Evolutionary conservation across 1,140 invertebrate genomes (phyloP).

Genomic region (Oryzaephilus surinamensis): DNA sequence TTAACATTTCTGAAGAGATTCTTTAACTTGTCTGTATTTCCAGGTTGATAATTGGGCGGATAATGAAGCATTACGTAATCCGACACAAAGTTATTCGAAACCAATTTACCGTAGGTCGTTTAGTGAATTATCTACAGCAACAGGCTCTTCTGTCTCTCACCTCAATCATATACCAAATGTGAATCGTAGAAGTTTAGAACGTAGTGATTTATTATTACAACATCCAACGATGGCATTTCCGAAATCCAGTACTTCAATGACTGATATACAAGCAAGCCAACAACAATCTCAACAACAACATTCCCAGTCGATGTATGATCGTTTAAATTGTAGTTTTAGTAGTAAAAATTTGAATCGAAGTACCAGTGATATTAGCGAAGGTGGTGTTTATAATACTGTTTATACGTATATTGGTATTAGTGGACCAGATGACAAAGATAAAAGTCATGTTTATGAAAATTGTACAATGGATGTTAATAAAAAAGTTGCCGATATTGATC

Average conservation of each 20-base stretch:
- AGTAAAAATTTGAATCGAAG: conserved; percentile 24
- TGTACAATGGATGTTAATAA: conserved; percentile 30
- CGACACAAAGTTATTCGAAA: conserved; percentile 39
- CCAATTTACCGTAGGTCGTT: conserved; percentile 53
- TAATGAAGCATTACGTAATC: conserved; percentile 38
- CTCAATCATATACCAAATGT: conserved; percentile 27
- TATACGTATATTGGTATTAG: conserved; percentile 50
- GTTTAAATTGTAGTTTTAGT: conserved; percentile 13
- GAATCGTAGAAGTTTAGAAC: conserved; percentile 42
- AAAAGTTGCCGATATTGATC: conserved; percentile 23
- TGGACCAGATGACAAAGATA: conserved; percentile 36
- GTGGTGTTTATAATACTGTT: conserved; percentile 24
- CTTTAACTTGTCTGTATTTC: conserved; percentile 6
- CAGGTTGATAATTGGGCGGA: conserved; percentile 39
- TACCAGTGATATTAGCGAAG: conserved; percentile 24
- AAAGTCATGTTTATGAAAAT: conserved; percentile 29
- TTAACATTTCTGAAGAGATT: conserved; percentile 24
- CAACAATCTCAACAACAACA: conserved; percentile 3
- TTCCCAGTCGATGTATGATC: conserved; percentile 3
- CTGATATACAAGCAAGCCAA: conserved; percentile 29
- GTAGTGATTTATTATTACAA: conserved; percentile 27
- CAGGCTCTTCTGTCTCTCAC: too few species aligned
- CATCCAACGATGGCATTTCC: conserved; percentile 24
- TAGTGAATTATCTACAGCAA: conserved; percentile 45
- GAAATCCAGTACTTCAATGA: conserved; percentile 34